A percentile compares a stretch with the other conserved stretches of the same genome.
Evolutionary conservation across 2,888 invertebrate species (phyloP).

Genomic region (Brachyptera putata): DNA sequence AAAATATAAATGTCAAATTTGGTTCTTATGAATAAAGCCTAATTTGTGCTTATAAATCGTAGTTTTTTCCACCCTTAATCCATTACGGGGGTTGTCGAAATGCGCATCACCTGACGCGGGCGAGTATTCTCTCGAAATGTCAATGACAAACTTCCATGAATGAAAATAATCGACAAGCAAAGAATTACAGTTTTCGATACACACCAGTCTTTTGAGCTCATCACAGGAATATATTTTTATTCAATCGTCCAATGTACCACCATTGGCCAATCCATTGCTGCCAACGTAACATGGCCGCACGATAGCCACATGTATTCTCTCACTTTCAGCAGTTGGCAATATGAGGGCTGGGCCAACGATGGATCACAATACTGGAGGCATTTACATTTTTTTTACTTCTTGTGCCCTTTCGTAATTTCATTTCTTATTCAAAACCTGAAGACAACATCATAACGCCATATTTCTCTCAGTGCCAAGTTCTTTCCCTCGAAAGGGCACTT

Average conservation of each 20-base stretch:
- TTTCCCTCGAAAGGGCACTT: too few relatives aligned
- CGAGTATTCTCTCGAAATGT: too few relatives aligned
- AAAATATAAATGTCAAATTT: neutral
- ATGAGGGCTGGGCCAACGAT: constrained; percentile 1
- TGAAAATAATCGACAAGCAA: neutral
- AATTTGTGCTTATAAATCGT: constrained; percentile 13
- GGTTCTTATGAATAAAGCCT: neutral
- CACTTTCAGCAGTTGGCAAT: constrained; percentile 18
- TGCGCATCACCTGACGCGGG: constrained; percentile 2
- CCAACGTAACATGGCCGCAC: constrained; percentile 7
- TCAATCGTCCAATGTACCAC: constrained; percentile 18
- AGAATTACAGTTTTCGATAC: constrained; percentile 10
- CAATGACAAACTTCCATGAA: too few relatives aligned
- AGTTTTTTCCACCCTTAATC: neutral
- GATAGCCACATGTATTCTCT: neutral
- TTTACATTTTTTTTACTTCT: constrained; percentile 1
- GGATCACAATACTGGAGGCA: constrained; percentile 15
- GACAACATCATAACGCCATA: too few relatives aligned
- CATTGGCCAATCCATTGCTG: constrained; percentile 16
- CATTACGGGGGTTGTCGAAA: neutral
- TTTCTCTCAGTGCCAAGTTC: too few relatives aligned
- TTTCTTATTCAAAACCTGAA: neutral
- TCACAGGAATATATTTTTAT: constrained; percentile 26
- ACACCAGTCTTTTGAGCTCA: constrained; percentile 29
- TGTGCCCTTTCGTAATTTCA: neutral